Base-by-base conservation (phyloP, 2,113 vertebrate species). In the Ptyas mucosa region DNA sequence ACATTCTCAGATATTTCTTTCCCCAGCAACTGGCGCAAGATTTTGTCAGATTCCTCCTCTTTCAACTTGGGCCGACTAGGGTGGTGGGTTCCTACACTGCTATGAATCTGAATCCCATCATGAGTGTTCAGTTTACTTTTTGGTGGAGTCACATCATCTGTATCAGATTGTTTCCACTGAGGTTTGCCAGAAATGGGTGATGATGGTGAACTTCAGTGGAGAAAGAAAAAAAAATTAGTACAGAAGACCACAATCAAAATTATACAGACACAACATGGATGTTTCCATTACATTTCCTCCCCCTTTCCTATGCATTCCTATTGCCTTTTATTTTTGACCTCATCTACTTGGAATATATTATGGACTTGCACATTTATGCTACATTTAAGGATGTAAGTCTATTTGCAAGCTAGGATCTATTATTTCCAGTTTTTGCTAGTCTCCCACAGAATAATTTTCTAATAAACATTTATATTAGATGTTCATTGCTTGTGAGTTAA, bases 1-100 rank as follows among this genome's bases (percentile, higher is more conserved):
- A 98, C 97, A 6, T 98, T 97, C 94, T 99, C 99, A 7, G 98
- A 97, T 57, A 98, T 97, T 94, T 99, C 99, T 95, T 99, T 99
- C 54, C 99, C 98, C 96, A 99, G 94, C 89, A 99, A 97, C 95
- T 99, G 99, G 11, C 98, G 97, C 18, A 99, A 96, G 94, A 99
- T 98, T 2, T 98, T 97, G 95, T 99, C 99, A 0, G 98, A 98
- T 88, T 98, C 98, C 69, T 98, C 98, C 0, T 98, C 98, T 92
- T 98, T 98, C 95, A 98, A 98, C 96, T 98, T 98, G 89, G 98
- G 96, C 91, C 97, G 95, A 96, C 97, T 97, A 1, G 97, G 97
- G 90, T 97, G 97, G 39, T 97, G 95, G 39, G 94, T 94, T 55
- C 97, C 96, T 34, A 97, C 81, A 93, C 90, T 96, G 93, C 97